Evolutionary conservation across 2,888 invertebrate genomes (phyloP).

Genomic region (Lordiphosa andalusiaca): DNA sequence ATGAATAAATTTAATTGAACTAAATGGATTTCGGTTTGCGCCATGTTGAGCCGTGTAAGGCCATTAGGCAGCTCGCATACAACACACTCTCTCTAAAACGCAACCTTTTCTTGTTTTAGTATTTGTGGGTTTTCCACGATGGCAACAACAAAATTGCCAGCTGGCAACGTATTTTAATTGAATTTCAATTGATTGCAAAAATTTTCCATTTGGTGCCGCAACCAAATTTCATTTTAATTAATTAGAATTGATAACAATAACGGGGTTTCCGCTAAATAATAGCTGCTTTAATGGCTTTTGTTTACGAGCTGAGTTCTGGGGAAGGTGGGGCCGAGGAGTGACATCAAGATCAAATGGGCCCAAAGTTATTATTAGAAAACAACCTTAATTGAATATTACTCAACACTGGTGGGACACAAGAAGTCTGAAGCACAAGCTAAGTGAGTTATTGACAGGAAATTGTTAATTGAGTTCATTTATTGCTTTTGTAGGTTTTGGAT

Average conservation of each 20-base stretch:
- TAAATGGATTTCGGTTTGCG: slow-evolving; percentile 57
- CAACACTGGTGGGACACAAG: no score
- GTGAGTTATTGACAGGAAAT: no score
- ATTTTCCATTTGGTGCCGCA: slow-evolving; percentile 49
- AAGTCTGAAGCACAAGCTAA: no score
- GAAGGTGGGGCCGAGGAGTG: no score
- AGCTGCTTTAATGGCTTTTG: slow-evolving; percentile 22
- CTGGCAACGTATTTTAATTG: slow-evolving; percentile 64
- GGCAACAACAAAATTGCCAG: slow-evolving; percentile 23
- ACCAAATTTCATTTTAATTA: slow-evolving; percentile 68
- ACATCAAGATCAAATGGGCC: no score
- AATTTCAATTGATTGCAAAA: slow-evolving; percentile 74
- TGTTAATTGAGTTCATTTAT: no score
- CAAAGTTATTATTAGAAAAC: no score
- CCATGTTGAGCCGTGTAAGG: slow-evolving; percentile 36
- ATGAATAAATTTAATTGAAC: slow-evolving; percentile 68
- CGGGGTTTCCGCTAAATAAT: slow-evolving; percentile 25
- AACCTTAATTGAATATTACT: no score
- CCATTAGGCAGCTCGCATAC: slow-evolving; percentile 40
- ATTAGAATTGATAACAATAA: slow-evolving; percentile 67
- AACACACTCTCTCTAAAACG: slow-evolving; percentile 21
- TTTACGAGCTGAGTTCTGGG: background rate
- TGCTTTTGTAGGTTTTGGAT: no score
- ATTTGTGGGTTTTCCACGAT: slow-evolving; percentile 21
- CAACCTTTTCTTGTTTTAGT: slow-evolving; percentile 28